phyloP scores from a whole-genome alignment of 2,113 vertebrate genomes.

The Pedetes capensis region DNA sequence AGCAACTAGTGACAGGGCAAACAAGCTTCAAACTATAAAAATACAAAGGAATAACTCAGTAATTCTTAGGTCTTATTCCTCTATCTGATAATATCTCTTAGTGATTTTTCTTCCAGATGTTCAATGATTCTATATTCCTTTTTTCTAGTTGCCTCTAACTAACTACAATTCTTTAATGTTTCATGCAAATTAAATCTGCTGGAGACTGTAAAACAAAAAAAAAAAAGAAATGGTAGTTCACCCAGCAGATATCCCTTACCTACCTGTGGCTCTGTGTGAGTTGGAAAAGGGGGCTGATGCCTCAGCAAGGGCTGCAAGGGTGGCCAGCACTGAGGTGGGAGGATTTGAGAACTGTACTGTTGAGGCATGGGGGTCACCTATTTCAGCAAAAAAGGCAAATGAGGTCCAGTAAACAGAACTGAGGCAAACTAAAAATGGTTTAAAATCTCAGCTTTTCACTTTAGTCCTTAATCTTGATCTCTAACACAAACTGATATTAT shows the following conservation, averaged over 20 bases:
- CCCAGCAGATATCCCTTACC: conserved; percentile 38
- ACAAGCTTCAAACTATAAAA: not conserved
- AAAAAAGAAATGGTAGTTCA: not conserved
- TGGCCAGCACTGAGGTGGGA: conserved; percentile 78
- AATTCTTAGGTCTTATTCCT: conserved; percentile 8
- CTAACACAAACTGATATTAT: not conserved
- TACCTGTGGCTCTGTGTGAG: conserved; percentile 56
- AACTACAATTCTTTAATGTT: not conserved
- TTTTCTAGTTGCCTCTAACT: not conserved
- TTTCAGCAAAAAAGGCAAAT: conserved; percentile 33
- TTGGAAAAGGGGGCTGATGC: conserved; percentile 65
- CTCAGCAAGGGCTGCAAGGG: conserved; percentile 79
- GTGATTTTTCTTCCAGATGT: not conserved
- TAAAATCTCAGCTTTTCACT: conserved; percentile 27
- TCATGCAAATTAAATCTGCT: not conserved
- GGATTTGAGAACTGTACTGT: conserved; percentile 61
- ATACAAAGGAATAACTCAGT: not conserved
- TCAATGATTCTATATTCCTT: not conserved
- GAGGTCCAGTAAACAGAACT: not conserved
- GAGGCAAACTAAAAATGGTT: conserved; percentile 28
- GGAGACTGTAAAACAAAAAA: not conserved
- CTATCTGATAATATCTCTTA: not conserved
- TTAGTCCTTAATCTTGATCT: not conserved
- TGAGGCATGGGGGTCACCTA: conserved; percentile 60
- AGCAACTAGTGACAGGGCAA: not conserved